Evolutionary conservation across 1,140 invertebrate species (phyloP), one percentile per base, ranked within the genome.

Genomic region (Euwallacea fornicatus): DNA sequence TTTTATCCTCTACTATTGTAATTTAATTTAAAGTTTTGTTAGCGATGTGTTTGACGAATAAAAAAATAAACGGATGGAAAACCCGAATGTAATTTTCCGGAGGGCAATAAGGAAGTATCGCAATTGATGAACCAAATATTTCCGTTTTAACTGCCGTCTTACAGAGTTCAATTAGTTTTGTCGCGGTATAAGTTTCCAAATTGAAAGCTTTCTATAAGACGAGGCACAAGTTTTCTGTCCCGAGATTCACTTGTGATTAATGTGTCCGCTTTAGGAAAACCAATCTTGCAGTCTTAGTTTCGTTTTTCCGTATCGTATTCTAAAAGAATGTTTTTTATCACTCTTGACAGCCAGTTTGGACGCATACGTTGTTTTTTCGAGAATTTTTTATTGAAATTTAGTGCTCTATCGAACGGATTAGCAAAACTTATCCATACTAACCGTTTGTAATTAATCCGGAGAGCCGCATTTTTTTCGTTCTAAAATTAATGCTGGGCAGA

Each of bases 151-250:
- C 67, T 50, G 67, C 67, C 50, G 50, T 53, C 44, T 71, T 58
- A 71, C 64, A 43, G 63, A 71, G 69, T 71, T 71, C 69, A 71
- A 71, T 71, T 71, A 71, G 69, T 71, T 66, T 66, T 65, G 69
- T 71, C 54, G 69, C 69, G 69, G 69, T 71, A 64, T 71, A 71
- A 71, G 15, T 71, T 71, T 66, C 56, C 69, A 72, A 72, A 72
- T 72, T 72, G 71, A 72, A 72, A 72, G 71, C 71, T 67, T 72
- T 72, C 66, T 72, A 68, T 72, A 72, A 72, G 71, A 68, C 71
- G 71, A 33, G 63, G 64, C 71, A 66, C 69, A 72, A 72, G 71
- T 72, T 72, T 72, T 72, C 65, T 62, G 71, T 68, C 50, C 55
- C 46, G 71, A 63, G 71, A 67, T 68, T 68, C 71, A 64, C 64